Percentiles rank a stretch among this genome's conserved stretches.
phyloP scores from a whole-genome alignment of 2,113 vertebrate species.

The Triplophysa siluroides region DNA sequence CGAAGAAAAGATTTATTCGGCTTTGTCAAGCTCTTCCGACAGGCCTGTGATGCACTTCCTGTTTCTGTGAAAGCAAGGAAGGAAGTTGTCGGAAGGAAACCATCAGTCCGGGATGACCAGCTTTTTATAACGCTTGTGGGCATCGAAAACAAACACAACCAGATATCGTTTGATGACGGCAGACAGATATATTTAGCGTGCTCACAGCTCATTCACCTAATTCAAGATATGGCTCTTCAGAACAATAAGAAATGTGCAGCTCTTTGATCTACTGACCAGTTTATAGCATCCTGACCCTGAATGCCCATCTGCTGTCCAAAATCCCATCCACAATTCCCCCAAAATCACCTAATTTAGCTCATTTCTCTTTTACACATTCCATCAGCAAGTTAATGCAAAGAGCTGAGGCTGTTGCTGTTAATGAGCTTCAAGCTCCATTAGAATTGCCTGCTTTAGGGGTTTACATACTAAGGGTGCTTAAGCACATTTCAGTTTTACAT shows the following conservation, averaged over 20 bases:
- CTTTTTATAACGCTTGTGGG: not conserved
- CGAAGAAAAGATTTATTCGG: constrained; percentile 3
- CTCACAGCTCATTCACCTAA: not conserved
- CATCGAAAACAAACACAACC: not conserved
- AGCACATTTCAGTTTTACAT: not conserved
- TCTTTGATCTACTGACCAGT: not conserved
- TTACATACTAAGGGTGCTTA: not conserved
- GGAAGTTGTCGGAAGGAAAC: constrained; percentile 21
- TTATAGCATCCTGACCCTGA: not conserved
- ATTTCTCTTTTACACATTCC: constrained; percentile 47
- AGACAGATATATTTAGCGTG: constrained; percentile 21
- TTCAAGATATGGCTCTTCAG: not conserved
- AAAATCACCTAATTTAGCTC: not conserved
- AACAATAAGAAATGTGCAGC: not conserved
- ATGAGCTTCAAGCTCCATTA: constrained; percentile 64
- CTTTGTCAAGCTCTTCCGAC: not conserved
- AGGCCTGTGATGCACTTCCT: constrained; percentile 36
- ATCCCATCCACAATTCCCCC: not conserved
- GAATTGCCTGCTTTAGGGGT: constrained; percentile 52
- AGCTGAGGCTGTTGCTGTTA: constrained; percentile 53
- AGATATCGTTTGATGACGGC: not conserved
- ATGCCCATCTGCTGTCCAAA: not conserved
- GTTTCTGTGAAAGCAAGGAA: constrained; percentile 39
- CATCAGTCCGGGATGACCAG: constrained; percentile 32
- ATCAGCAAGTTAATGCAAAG: constrained; percentile 58